Percentiles rank a stretch among this genome's conserved stretches.
Evolutionary conservation across 2,797 vertebrate species (phyloP).

Genomic region (Eurystomus glaucurus): DNA sequence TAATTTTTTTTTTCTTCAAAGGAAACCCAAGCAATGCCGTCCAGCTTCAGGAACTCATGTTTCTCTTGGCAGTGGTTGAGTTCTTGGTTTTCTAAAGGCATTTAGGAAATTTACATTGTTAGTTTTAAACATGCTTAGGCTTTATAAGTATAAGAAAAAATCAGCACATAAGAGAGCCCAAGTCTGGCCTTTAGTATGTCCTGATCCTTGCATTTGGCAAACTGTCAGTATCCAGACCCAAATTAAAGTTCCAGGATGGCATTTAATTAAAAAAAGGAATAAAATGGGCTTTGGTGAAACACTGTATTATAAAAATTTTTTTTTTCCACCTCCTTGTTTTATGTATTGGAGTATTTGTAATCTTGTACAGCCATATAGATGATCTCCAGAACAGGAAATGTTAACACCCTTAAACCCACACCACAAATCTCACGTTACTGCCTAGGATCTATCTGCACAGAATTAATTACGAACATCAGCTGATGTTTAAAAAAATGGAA

Average conservation of each 20-base stretch:
- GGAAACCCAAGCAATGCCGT: constrained; percentile 76
- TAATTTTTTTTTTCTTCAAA: constrained; percentile 59
- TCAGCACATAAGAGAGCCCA: background rate
- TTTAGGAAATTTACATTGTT: constrained; percentile 67
- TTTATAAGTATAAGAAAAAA: background rate
- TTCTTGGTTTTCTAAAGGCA: constrained; percentile 80
- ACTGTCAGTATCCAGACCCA: accelerated
- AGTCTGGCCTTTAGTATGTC: background rate
- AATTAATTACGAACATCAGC: background rate
- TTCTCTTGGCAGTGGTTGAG: constrained; percentile 73
- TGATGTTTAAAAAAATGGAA: background rate
- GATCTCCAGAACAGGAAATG: background rate
- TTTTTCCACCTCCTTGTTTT: accelerated
- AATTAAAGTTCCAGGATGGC: background rate
- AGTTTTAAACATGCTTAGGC: constrained; percentile 58
- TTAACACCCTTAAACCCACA: background rate
- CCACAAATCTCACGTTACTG: background rate
- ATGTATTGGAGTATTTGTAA: background rate
- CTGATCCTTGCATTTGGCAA: background rate
- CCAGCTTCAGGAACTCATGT: constrained; percentile 76
- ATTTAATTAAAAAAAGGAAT: background rate
- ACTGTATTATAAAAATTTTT: background rate
- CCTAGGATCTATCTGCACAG: background rate
- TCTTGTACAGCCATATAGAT: background rate
- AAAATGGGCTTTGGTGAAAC: background rate